phyloP scores from a whole-genome alignment of 2,888 invertebrate genomes.

The Metalampra italica region DNA sequence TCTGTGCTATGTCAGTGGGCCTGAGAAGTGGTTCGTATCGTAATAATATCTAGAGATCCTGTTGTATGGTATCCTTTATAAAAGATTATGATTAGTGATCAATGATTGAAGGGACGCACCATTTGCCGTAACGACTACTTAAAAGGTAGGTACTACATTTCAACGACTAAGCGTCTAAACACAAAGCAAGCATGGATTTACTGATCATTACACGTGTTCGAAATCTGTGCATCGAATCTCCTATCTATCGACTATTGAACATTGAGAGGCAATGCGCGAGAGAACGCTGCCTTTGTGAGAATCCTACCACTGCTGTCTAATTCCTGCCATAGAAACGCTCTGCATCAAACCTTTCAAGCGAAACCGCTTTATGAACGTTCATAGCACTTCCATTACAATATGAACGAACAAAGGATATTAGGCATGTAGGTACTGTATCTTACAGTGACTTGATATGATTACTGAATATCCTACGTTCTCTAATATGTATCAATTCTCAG shows the following conservation, averaged over 20 bases:
- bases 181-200: slow-evolving; percentile 31
- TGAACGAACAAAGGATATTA: neutral
- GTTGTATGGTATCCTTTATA: no score
- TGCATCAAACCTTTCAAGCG: slow-evolving; percentile 6
- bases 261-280: slow-evolving; percentile 2
- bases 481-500: no score
- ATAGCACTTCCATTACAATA: slow-evolving; percentile 2
- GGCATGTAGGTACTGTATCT: no score
- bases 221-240: slow-evolving; percentile 20
- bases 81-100: no score
- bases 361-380: slow-evolving; percentile 6
- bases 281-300: slow-evolving; percentile 6
- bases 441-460: no score
- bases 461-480: no score
- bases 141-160: slow-evolving; percentile 4
- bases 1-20: no score
- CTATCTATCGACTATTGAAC: slow-evolving; percentile 7
- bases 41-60: no score
- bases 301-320: neutral
- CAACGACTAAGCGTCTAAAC: slow-evolving; percentile 22
- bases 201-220: slow-evolving; percentile 21
- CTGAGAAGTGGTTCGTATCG: no score
- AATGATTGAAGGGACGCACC: no score
- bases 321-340: slow-evolving; percentile 3
- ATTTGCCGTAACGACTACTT: neutral